Evolutionary conservation across 2,888 invertebrate species (phyloP), one percentile per base, ranked within the genome.

Genomic region (Cybosia mesomella): DNA sequence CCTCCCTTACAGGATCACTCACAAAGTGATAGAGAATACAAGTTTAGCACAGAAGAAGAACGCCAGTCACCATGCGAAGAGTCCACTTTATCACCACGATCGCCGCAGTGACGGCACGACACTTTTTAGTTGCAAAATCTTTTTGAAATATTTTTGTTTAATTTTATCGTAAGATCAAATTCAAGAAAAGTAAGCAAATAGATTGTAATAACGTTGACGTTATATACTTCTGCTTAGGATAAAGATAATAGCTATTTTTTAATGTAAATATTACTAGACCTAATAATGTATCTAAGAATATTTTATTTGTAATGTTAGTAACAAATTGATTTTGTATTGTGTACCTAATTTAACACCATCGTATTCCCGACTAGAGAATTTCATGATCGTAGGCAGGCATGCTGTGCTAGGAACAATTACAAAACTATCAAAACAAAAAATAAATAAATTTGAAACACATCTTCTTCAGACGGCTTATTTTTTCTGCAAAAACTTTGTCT

Each of bases 61-160:
- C 89, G 93, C 3, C 92, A 92, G 61, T 93, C 95, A 0, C 94
- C 95, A 0, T 91, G 92, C 69, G 93, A 94, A 73, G 91, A 92
- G 53, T 72, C 87, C 2, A 73, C 86, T 5, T 72, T 89, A 67
- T 87, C 92, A 28, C 88, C 93, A 0, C 89, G 93, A 28, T 92
- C 94, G 15, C 92, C 90, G 36, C 93, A 93, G 84, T 93, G 92
- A 93, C 83, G 21, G 0, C 28, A 57, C 43, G 32, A 43, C 15
- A 24, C 39, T 4, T 34, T 28, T 55, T 61, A 57, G 43, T 34
- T 66, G 21, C 39, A 39, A 43, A 55, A 57, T 66, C 18, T 54
- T 54, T 5, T 28, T 55, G 55, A 54, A 55, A 64, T 55, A 55
- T 55, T 61, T 60, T 21, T 61, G n/a, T 61, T 36, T 43, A 22